Evolutionary conservation across 92 coral and sea anemone species (phyloP).

Genomic region (Porites divaricata): DNA sequence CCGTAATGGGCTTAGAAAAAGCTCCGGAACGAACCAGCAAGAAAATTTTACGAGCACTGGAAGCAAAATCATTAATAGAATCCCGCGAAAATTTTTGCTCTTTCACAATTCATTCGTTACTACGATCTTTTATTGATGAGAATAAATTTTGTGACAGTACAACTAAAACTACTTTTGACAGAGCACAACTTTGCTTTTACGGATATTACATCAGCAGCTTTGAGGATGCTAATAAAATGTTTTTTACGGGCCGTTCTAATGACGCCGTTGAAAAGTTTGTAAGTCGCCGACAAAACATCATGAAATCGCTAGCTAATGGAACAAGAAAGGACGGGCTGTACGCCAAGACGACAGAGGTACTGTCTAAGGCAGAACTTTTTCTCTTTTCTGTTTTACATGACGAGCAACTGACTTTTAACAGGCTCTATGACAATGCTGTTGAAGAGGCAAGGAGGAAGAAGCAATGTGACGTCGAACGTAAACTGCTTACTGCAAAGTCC

Average conservation of each 20-base stretch:
- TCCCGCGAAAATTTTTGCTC: not conserved
- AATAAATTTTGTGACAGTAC: not conserved
- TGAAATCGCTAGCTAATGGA: not conserved
- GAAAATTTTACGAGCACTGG: not conserved
- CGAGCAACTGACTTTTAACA: not conserved
- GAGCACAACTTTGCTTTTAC: constrained; percentile 20
- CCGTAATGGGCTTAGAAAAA: not conserved
- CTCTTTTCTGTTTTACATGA: not conserved
- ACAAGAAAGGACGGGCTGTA: not conserved
- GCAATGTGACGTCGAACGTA: not conserved
- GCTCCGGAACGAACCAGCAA: not conserved
- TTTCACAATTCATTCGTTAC: constrained; percentile 17
- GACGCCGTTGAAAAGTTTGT: not conserved
- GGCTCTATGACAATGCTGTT: not conserved
- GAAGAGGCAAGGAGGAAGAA: constrained; percentile 14
- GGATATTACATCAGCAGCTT: not conserved
- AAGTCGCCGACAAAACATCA: constrained; percentile 2
- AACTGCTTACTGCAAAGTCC: constrained; percentile 15
- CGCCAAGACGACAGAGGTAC: not conserved
- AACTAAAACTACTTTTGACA: not conserved
- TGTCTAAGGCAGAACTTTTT: constrained; percentile 26
- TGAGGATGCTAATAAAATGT: not conserved
- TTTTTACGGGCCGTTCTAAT: constrained; percentile 3
- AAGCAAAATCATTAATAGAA: constrained; percentile 1
- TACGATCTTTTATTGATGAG: constrained; percentile 26